Evolutionary conservation across 2,888 invertebrate genomes (phyloP).

Genomic region (Coecobrya sp.): DNA sequence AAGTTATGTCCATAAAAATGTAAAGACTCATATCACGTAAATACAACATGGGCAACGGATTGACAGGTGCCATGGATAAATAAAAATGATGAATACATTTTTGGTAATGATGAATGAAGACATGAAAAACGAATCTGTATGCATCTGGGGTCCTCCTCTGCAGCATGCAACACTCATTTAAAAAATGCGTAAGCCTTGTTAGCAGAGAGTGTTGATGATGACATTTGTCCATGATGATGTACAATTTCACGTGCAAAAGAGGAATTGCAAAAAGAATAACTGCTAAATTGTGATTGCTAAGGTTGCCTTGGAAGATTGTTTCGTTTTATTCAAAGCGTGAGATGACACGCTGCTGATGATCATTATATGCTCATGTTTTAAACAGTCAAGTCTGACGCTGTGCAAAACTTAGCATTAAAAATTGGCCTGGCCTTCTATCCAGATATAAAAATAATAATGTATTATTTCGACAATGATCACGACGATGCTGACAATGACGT

Average conservation of each 20-base stretch:
- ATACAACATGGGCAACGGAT: background rate
- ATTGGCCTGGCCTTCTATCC: constrained; percentile 32
- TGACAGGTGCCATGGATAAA: background rate
- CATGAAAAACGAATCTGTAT: background rate
- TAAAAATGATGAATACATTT: background rate
- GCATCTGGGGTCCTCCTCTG: background rate
- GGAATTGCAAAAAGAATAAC: background rate
- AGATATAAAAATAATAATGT: constrained; percentile 1
- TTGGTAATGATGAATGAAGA: background rate
- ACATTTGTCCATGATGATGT: constrained; percentile 49
- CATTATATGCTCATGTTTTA: constrained; percentile 4
- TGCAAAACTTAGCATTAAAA: constrained; percentile 13
- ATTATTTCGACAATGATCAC: constrained; percentile 31
- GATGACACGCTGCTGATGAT: background rate
- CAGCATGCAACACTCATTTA: background rate
- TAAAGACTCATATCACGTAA: background rate
- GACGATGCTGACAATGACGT: background rate
- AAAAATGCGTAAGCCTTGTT: constrained; percentile 36
- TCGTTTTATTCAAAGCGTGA: constrained; percentile 44
- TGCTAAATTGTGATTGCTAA: background rate
- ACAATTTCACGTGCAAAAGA: constrained; percentile 32
- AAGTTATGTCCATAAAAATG: background rate
- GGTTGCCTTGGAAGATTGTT: constrained; percentile 42
- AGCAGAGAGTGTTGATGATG: background rate
- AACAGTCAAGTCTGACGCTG: background rate